Evolutionary conservation across 2,797 vertebrate species (phyloP).

Genomic region (Alosa sapidissima): DNA sequence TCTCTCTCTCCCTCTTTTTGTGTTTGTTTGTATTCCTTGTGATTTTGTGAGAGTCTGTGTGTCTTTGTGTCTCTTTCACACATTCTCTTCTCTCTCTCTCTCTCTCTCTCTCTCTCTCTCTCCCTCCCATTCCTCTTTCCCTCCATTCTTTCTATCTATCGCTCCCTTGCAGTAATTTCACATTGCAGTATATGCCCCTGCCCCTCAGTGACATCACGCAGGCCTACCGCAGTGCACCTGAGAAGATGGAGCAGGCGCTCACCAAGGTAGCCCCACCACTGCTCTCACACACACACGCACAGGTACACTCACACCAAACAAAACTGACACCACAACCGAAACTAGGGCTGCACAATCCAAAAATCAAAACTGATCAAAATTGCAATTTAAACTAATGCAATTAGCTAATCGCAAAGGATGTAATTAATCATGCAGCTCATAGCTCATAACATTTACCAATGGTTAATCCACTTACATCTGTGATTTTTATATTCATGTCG

Average conservation of each 20-base stretch:
- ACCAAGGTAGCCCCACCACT: constrained; percentile 75
- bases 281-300: neutral
- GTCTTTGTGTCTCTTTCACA: neutral
- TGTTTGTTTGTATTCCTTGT: neutral
- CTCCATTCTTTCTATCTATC: neutral
- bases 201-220: constrained; percentile 87
- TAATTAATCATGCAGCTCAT: too few species aligned
- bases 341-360: too few species aligned
- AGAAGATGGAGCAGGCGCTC: constrained; percentile 85
- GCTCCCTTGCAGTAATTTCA: constrained; percentile 68
- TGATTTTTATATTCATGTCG: too few species aligned
- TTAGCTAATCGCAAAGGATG: too few species aligned
- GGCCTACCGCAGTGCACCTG: constrained; percentile 83
- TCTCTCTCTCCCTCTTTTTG: neutral
- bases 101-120: neutral
- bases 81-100: neutral
- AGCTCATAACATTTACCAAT: too few species aligned
- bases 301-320: neutral
- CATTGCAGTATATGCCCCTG: constrained; percentile 89
- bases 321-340: neutral
- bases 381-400: too few species aligned
- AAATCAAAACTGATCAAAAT: too few species aligned
- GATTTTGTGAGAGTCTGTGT: neutral
- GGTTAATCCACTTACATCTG: too few species aligned
- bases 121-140: neutral